These are phyloP conservation scores for Melinopterus prodromus DNA, from an alignment of 2,888 invertebrate species.

Conservation along the genomic window DNA sequence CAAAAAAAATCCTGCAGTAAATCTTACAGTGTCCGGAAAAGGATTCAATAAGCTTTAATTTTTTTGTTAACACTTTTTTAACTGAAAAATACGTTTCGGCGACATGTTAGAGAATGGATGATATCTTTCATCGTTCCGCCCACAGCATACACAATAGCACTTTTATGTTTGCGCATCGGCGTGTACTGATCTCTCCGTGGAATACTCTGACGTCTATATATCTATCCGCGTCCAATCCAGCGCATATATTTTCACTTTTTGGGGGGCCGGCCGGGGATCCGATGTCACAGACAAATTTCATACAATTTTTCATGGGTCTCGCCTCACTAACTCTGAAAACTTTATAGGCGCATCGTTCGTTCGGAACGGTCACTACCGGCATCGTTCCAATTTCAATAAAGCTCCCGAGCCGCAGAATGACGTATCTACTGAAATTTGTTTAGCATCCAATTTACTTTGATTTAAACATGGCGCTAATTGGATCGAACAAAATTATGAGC, in stretches of 20 bases:
- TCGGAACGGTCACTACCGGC: not conserved
- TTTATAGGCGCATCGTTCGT: conserved; percentile 15
- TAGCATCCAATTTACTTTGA: not conserved
- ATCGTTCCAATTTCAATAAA: conserved; percentile 21
- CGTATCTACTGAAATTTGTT: conserved; percentile 13
- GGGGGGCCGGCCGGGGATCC: not conserved
- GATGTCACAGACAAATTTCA: conserved; percentile 19
- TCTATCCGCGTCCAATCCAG: not conserved
- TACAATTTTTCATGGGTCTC: conserved; percentile 18
- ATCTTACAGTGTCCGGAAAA: no score
- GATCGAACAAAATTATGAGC: not conserved
- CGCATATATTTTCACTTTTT: not conserved
- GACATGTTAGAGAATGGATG: not conserved
- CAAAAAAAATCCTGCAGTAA: no score
- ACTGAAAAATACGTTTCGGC: not conserved
- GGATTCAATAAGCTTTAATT: not conserved
- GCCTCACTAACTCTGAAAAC: conserved; percentile 18
- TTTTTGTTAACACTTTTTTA: not conserved
- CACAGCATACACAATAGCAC: not conserved
- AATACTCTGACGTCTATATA: not conserved
- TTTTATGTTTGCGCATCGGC: not conserved
- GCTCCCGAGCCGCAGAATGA: not conserved
- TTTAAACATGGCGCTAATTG: not conserved
- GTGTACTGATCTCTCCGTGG: not conserved
- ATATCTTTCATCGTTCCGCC: not conserved